These are phyloP conservation scores for Leptinotarsa defecta DNA, from an alignment of 1,140 invertebrate genomes.

Conservation along the genomic window DNA sequence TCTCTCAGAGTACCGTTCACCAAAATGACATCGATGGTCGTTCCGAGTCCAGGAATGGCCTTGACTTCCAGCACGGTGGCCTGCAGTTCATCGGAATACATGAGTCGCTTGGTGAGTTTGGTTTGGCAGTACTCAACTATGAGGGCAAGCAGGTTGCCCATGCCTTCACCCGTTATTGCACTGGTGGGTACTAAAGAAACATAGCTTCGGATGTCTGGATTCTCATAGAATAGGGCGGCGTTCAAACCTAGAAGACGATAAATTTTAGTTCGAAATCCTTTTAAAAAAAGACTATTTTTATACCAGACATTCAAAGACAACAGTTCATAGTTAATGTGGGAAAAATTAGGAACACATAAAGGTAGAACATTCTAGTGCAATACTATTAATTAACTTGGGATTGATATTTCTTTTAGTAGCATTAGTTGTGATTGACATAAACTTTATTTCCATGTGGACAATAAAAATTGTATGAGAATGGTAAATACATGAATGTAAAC, in stretches of 20 bases:
- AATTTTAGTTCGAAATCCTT: neutral
- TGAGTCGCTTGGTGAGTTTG: conserved; percentile 85
- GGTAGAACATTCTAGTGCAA: no score
- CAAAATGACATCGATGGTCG: conserved; percentile 98
- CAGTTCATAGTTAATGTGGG: no score
- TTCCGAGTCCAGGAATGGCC: conserved; percentile 95
- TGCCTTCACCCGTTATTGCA: conserved; percentile 94
- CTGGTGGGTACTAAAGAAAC: conserved; percentile 97
- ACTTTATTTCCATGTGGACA: no score
- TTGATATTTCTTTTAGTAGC: no score
- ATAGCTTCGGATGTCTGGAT: conserved; percentile 90
- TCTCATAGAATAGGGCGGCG: conserved; percentile 93
- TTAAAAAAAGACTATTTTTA: no score
- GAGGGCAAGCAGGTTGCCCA: conserved; percentile 95
- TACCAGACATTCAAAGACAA: no score
- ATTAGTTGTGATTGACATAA: no score
- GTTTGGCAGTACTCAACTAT: conserved; percentile 93
- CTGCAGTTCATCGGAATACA: conserved; percentile 92
- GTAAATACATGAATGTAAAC: no score
- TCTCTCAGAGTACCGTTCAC: conserved; percentile 93
- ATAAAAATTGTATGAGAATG: no score
- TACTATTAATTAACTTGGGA: no score
- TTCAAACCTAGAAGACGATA: conserved; percentile 67
- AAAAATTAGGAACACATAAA: no score
- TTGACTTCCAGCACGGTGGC: conserved; percentile 99